Evolutionary conservation across 2,797 vertebrate species (phyloP), one percentile per base, ranked within the genome.

Genomic region (Enteromius viviparus): DNA sequence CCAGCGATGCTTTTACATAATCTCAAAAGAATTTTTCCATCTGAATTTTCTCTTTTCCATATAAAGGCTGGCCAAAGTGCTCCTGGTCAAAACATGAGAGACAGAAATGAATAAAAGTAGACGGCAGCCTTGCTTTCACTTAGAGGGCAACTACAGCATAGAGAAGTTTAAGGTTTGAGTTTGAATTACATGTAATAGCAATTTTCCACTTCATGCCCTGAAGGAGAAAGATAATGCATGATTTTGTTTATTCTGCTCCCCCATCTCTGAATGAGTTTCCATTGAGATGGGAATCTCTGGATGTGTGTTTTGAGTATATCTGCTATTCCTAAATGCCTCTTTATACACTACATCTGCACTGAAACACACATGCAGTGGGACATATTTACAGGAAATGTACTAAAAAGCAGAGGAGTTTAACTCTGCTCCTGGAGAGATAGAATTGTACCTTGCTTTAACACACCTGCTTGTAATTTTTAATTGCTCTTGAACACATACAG

Each of bases 201-300:
- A 78, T 84, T 80, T 84, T 64, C 80, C 80, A 78, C 64, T 40
- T 78, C 34, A 80, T 79, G 72, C 70, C 69, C 68, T 34, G 45
- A 86, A 86, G 87, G 79, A 86, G 75, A 58, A 83, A 69, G 79
- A 88, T 87, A 89, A 83, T 84, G 76, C 87, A 78, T 86, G 86
- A 82, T 84, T 85, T 81, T 85, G 86, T 88, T 90, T 87, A 68
- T 84, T 69, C 79, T 87, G 37, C 51, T 72, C 49, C 85, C 84
- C 89, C 89, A 87, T 88, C 90, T 89, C 89, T 88, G 77, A 89
- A 83, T 89, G 80, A 82, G 68, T 68, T 68, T 76, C n/a, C 29
- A 1, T 58, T 69, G 47, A 68, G 72, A 76, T 76, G 34, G 19
- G 17, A 55, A 76, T 82, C 49, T 5, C 62, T 82, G 49, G 11